These are phyloP conservation scores for Rynchops niger DNA, from an alignment of 2,113 vertebrate genomes.

Conservation along the genomic window DNA sequence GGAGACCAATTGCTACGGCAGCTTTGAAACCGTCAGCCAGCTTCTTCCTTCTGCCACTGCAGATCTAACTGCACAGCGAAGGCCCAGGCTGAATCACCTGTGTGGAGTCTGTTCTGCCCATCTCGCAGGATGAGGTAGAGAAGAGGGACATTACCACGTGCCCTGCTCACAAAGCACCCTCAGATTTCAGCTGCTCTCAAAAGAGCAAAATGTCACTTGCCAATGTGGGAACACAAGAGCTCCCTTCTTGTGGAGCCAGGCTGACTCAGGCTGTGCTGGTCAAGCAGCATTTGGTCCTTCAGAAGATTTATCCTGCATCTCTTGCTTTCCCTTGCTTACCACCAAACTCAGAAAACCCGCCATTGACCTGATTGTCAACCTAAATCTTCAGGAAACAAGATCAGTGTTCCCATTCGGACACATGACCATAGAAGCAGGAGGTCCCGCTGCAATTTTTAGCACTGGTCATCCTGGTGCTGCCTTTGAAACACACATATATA, in stretches of 20 bases:
- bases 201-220: not conserved
- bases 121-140: not conserved
- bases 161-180: not conserved
- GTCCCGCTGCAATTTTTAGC: not conserved
- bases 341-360: not conserved
- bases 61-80: not conserved
- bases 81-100: not conserved
- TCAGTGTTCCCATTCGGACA: not conserved
- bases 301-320: not conserved
- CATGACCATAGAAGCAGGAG: not conserved
- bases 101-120: not conserved
- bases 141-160: not conserved
- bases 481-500: not conserved
- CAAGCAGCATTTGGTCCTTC: not conserved
- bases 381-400: not conserved
- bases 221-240: not conserved
- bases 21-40: not conserved
- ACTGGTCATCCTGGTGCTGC: fast-evolving
- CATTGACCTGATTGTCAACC: not conserved
- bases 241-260: not conserved
- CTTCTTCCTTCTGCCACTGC: not conserved
- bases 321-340: not conserved
- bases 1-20: not conserved
- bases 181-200: not conserved
- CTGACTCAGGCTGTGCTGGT: not conserved